A percentile compares a stretch with the other conserved stretches of the same genome.
These are phyloP conservation scores for Acridotheres tristis DNA, from an alignment of 2,797 vertebrate species.

Conservation along the genomic window DNA sequence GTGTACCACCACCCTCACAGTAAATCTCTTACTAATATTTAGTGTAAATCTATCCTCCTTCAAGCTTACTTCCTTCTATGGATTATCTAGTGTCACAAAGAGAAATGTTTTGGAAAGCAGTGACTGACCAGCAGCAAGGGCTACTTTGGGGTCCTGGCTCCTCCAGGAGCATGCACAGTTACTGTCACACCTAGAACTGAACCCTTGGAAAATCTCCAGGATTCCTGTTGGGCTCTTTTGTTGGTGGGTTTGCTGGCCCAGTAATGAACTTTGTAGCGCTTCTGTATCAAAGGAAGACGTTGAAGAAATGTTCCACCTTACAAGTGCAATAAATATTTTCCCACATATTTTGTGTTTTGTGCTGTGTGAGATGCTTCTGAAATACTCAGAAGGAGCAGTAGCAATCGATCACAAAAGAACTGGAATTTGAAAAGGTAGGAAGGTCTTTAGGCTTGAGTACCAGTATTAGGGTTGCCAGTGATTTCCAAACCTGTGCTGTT, in stretches of 20 bases:
- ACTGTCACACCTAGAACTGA: neutral
- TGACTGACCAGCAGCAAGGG: neutral
- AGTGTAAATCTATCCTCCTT: neutral
- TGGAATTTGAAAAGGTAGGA: neutral
- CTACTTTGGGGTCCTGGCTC: neutral
- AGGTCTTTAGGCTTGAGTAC: neutral
- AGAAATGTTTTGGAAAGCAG: neutral
- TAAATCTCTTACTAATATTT: neutral
- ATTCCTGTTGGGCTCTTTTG: neutral
- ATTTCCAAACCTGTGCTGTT: neutral
- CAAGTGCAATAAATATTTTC: neutral
- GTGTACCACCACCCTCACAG: neutral
- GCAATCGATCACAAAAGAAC: neutral
- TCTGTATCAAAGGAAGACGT: neutral
- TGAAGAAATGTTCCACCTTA: neutral
- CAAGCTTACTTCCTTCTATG: neutral
- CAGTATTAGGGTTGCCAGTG: neutral
- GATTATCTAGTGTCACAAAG: neutral
- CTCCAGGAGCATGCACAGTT: fast-evolving
- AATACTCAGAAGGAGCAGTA: neutral
- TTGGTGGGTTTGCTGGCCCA: neutral
- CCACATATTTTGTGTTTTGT: neutral
- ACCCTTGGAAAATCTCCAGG: neutral
- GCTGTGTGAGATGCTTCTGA: neutral
- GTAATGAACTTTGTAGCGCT: neutral